A percentile compares a stretch with the other conserved stretches of the same genome.
These are phyloP conservation scores for Patella caerulea DNA, from an alignment of 2,888 invertebrate genomes.

Conservation along the genomic window DNA sequence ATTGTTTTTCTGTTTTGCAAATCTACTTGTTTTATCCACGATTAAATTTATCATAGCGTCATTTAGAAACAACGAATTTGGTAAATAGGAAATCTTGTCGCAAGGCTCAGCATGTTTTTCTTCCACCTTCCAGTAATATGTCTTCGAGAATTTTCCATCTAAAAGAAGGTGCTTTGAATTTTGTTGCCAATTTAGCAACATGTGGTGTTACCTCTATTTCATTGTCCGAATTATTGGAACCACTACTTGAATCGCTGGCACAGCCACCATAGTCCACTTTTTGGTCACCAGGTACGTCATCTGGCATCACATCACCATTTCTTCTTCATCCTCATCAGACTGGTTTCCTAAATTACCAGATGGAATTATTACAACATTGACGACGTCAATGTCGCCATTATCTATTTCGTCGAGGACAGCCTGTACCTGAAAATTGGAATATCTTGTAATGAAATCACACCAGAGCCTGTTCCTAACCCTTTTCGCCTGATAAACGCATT, in stretches of 20 bases:
- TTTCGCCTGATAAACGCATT: neutral
- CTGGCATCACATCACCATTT: neutral
- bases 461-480: neutral
- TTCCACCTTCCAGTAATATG: neutral
- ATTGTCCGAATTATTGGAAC: neutral
- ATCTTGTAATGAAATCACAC: neutral
- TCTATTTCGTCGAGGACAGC: neutral
- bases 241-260: neutral
- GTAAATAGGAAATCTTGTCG: neutral
- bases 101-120: neutral
- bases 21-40: neutral
- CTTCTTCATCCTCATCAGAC: neutral
- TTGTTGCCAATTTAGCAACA: neutral
- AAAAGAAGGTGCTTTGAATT: neutral
- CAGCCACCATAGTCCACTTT: neutral
- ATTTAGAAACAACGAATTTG: neutral
- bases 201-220: neutral
- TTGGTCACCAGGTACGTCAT: neutral
- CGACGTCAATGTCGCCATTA: neutral
- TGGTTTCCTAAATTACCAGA: neutral
- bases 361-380: neutral
- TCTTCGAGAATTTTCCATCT: neutral
- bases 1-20: neutral
- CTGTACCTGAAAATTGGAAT: neutral
- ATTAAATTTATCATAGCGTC: neutral